These are phyloP conservation scores for Panagrolaimus sp. DNA, from an alignment of 1,140 invertebrate genomes.

Conservation along the genomic window DNA sequence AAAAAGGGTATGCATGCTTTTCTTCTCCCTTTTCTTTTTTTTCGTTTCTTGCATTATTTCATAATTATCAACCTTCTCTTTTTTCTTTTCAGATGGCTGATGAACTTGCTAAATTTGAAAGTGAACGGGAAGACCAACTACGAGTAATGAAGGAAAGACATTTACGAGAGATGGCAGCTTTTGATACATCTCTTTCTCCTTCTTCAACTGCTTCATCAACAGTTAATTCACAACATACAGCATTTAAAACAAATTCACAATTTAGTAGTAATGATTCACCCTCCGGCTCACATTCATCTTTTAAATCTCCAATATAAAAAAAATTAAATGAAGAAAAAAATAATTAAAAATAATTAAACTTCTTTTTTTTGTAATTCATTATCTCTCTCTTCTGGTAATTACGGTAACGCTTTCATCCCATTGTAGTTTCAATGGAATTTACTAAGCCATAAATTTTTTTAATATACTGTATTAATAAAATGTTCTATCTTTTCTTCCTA, in stretches of 20 bases:
- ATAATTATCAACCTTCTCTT: neutral
- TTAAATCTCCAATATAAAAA: constrained; percentile 7
- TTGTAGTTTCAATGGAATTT: too few species aligned
- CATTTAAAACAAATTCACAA: constrained; percentile 3
- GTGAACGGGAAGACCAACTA: neutral
- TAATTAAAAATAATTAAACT: too few species aligned
- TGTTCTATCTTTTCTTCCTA: too few species aligned
- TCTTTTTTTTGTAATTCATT: too few species aligned
- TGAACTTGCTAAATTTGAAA: constrained; percentile 1
- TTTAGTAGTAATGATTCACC: constrained; percentile 10
- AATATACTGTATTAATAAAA: too few species aligned
- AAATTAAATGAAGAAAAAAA: too few species aligned
- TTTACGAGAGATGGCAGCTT: constrained; percentile 1
- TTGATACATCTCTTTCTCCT: neutral
- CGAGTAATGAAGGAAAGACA: constrained; percentile 7
- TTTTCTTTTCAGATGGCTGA: constrained; percentile 11
- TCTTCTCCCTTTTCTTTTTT: too few species aligned
- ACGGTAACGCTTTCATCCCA: too few species aligned
- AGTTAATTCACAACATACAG: neutral
- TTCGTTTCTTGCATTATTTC: neutral
- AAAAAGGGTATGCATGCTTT: neutral
- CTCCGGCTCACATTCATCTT: constrained; percentile 11
- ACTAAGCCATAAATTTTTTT: too few species aligned
- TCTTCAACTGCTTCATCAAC: neutral
- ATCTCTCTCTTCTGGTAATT: too few species aligned